These are phyloP conservation scores for Chrysemys picta DNA, from an alignment of 2,113 vertebrate species.

Conservation along the genomic window DNA sequence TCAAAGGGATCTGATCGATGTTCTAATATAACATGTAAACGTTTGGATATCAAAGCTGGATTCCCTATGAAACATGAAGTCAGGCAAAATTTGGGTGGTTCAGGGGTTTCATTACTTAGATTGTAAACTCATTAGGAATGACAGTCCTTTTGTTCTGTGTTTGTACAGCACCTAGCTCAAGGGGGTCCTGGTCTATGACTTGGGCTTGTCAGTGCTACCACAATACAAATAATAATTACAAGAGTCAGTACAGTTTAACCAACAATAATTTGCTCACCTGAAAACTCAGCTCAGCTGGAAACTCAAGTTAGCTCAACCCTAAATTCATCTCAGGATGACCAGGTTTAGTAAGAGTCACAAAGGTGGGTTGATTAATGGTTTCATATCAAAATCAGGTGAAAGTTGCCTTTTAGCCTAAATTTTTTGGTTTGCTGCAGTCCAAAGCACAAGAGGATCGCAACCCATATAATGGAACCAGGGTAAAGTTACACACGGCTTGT, in stretches of 20 bases:
- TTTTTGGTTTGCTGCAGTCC: background rate
- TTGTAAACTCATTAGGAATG: background rate
- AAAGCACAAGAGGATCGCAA: rapidly evolving
- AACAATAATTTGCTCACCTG: rapidly evolving
- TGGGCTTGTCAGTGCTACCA: background rate
- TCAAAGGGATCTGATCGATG: rapidly evolving
- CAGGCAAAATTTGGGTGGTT: background rate
- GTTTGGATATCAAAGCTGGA: background rate
- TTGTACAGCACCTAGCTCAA: background rate
- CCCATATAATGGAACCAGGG: background rate
- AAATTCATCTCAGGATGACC: background rate
- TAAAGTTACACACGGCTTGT: background rate
- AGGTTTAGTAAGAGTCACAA: background rate
- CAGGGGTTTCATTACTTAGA: background rate
- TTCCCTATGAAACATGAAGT: background rate
- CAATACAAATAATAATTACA: background rate
- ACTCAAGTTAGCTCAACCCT: rapidly evolving
- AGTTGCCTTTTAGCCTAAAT: background rate
- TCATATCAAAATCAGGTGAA: rapidly evolving
- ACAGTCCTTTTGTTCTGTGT: background rate
- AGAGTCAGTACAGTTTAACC: background rate
- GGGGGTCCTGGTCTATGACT: background rate
- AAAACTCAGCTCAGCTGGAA: rapidly evolving
- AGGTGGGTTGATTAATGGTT: rapidly evolving
- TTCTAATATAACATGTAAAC: background rate